These are phyloP conservation scores for Bombus impatiens DNA, from an alignment of 1,140 invertebrate species.

Conservation along the genomic window DNA sequence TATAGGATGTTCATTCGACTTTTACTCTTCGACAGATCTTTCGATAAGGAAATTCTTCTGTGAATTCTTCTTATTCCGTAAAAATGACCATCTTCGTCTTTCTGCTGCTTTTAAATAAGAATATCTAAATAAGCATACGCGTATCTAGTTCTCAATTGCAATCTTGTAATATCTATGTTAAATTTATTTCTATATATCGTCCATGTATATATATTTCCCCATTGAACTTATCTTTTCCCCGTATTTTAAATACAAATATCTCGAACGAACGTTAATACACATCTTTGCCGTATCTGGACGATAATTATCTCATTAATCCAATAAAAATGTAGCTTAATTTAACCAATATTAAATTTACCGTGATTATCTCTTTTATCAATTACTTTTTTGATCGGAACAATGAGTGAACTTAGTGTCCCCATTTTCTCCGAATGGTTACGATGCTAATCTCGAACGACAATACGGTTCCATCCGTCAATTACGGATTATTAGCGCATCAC, in stretches of 20 bases:
- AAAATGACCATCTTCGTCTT: not conserved
- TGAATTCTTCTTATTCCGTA: not conserved
- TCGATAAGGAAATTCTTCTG: not conserved
- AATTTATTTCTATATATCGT: not conserved
- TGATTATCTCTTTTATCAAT: not conserved
- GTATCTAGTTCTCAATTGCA: not conserved
- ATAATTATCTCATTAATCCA: not conserved
- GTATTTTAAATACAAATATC: not conserved
- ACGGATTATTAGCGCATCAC: slow-evolving; percentile 34
- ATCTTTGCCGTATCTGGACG: too few species aligned
- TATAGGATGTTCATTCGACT: not conserved
- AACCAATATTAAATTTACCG: not conserved
- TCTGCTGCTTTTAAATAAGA: not conserved
- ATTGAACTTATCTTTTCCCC: not conserved
- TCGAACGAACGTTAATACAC: not conserved
- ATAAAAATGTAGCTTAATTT: not conserved
- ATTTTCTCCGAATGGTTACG: slow-evolving; percentile 1
- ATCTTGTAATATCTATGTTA: not conserved
- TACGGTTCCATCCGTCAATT: slow-evolving; percentile 33
- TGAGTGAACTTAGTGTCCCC: not conserved
- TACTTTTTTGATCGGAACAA: not conserved
- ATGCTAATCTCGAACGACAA: slow-evolving; percentile 24
- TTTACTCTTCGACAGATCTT: not conserved
- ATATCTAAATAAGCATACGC: not conserved
- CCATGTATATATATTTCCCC: too few species aligned